Evolutionary conservation across 1,140 invertebrate genomes (phyloP), one percentile per base, ranked within the genome.

Genomic region (Panulirus ornatus): DNA sequence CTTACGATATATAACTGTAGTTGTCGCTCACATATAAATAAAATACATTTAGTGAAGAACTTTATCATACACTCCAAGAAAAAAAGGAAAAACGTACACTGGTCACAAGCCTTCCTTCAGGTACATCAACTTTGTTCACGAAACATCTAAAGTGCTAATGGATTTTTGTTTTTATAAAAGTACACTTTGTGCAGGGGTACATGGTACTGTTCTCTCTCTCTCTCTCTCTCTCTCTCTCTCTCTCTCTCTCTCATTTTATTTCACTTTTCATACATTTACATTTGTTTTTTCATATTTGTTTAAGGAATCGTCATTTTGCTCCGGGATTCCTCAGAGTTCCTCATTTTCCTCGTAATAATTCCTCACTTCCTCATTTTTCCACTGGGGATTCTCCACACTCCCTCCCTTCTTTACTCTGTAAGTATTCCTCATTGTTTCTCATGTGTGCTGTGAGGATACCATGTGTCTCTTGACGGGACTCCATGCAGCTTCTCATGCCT

Each of bases 141-240:
- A n/a, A n/a, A n/a, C n/a, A n/a, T n/a, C n/a, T n/a, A n/a, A n/a
- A n/a, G n/a, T n/a, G n/a, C n/a, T n/a, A n/a, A n/a, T n/a, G n/a
- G n/a, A n/a, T n/a, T n/a, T n/a, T n/a, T n/a, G n/a, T n/a, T n/a
- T n/a, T n/a, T n/a, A n/a, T n/a, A n/a, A n/a, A n/a, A n/a, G n/a
- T n/a, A n/a, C n/a, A n/a, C n/a, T n/a, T n/a, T n/a, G n/a, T n/a
- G n/a, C n/a, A n/a, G n/a, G n/a, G n/a, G n/a, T 42, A 38, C 40
- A 14, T 78, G 14, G 9, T 27, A 22, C 22, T 40, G 8, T 19
- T 40, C 36, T 71, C 70, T 71, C 63, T 71, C 70, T 71, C 83
- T 71, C 63, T 73, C 81, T 83, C 75, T 78, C 36, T 78, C 36
- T 40, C 36, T 78, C 75, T 40, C 36, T 40, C 75, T 78, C 36